Conservation (phyloP, 2,113 vertebrate species). For the Atherinomorus stipes region DNA sequence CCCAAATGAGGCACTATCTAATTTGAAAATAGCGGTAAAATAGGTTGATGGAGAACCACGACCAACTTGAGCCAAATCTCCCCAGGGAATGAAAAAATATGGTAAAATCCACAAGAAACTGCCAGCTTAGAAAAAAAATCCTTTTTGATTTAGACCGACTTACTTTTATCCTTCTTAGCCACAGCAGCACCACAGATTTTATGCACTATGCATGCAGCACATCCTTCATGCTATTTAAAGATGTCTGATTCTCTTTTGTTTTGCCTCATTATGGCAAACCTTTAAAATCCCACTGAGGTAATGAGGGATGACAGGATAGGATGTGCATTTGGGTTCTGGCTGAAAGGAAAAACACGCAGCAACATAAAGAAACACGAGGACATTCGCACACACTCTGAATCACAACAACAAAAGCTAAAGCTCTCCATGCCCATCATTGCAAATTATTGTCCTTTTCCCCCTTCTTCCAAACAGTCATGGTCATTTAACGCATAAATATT, state of each 20-base stretch:
- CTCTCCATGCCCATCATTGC: constrained; percentile 45
- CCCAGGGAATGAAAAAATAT: not conserved
- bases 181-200: not conserved
- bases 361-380: not conserved
- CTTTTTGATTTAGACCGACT: constrained; percentile 1
- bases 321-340: constrained; percentile 15
- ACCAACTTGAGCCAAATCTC: not conserved
- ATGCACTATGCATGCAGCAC: constrained; percentile 10
- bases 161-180: not conserved
- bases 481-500: constrained; percentile 55
- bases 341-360: constrained; percentile 18
- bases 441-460: constrained; percentile 51
- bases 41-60: too few relatives aligned
- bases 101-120: not conserved
- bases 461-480: constrained; percentile 17
- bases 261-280: constrained; percentile 50
- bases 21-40: too few relatives aligned
- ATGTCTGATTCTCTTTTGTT: constrained; percentile 14
- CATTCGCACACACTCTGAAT: constrained; percentile 8
- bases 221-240: constrained; percentile 4
- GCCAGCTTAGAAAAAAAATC: not conserved
- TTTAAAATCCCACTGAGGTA: constrained; percentile 54
- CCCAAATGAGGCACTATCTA: too few relatives aligned
- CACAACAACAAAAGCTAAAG: constrained; percentile 37
- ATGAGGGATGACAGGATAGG: constrained; percentile 46